phyloP scores from a whole-genome alignment of 2,888 invertebrate species.

The Xestia sexstrigata region DNA sequence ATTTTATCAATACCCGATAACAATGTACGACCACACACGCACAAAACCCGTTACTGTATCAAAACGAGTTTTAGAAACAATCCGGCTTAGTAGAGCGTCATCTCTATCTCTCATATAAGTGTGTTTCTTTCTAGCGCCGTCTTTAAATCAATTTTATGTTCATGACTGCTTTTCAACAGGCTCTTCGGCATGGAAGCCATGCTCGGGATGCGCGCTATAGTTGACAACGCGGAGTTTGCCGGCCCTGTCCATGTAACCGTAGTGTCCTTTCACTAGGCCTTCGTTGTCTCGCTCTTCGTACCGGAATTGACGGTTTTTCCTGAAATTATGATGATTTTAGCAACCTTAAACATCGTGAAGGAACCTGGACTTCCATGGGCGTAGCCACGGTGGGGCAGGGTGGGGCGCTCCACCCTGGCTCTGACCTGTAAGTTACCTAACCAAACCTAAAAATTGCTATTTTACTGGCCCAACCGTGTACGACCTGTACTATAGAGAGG shows the following conservation, averaged over 20 bases:
- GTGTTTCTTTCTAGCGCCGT: not conserved
- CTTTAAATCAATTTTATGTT: slow-evolving; percentile 8
- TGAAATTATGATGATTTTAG: slow-evolving; percentile 78
- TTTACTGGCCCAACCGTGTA: too few species aligned
- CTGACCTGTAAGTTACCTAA: too few species aligned
- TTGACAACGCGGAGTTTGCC: slow-evolving; percentile 95
- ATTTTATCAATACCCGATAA: slow-evolving; percentile 44
- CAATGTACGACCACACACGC: not conserved
- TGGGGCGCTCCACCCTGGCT: too few species aligned
- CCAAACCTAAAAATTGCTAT: too few species aligned
- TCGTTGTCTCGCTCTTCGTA: slow-evolving; percentile 94
- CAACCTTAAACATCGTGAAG: not conserved
- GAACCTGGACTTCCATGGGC: not conserved
- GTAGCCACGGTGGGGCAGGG: too few species aligned
- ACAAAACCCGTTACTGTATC: not conserved
- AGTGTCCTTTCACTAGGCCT: slow-evolving; percentile 94
- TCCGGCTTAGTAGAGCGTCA: not conserved
- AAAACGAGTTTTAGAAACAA: slow-evolving; percentile 7
- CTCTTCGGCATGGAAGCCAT: slow-evolving; percentile 92
- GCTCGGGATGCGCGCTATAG: slow-evolving; percentile 93
- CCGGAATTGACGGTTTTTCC: slow-evolving; percentile 95
- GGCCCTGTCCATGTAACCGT: slow-evolving; percentile 94
- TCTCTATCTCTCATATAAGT: not conserved
- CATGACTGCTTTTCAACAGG: slow-evolving; percentile 71
- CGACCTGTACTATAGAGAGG: too few species aligned